Base-by-base conservation (phyloP, 2,113 vertebrate genomes). In the Apistogramma diplotaenia region DNA sequence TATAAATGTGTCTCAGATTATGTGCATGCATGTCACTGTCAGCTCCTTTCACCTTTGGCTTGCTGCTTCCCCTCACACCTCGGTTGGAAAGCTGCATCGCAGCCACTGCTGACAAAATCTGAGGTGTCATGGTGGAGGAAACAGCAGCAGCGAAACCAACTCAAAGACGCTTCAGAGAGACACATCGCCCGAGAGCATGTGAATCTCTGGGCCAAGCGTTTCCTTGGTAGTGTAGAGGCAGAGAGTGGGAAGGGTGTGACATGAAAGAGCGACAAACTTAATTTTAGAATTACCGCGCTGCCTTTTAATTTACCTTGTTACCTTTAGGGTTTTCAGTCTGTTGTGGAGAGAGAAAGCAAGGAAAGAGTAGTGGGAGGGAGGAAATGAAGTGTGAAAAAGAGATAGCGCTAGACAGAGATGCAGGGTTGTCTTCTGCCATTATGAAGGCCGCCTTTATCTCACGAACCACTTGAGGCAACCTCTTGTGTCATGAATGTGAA, bases 21-120 rank as follows among this genome's bases (percentile, higher is more conserved):
- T 86, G 87, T 88, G 83, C 81, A 79, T 74, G 85, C 56, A 79
- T 90, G 92, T 89, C 83, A 86, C 85, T 72, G 85, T 86, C 89
- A 90, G 87, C 87, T 84, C 85, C 88, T 93, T 85, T 91, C 93
- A 90, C 88, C 91, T 93, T 89, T 86, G 77, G 82, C 88, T 83
- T 83, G 84, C 89, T 86, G 89, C 91, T 92, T 90, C 84, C 86
- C 81, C 91, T 94, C 89, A 82, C 93, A 94, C 92, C 91, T 94
- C 90, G 58, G 84, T 83, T 72, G 88, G 90, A 87, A 91, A 89
- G 87, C 79, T 79, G 85, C 83, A 82, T 87, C 79, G 40, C 89
- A 90, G 82, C 87, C 87, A 61, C 80, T 37, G 75, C 90, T 94
- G 93, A 94, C 91, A 90, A 88, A 93, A 93, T 91, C 83, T 55